phyloP scores from a whole-genome alignment of 2,113 vertebrate species.

The Catharus fuscescens region DNA sequence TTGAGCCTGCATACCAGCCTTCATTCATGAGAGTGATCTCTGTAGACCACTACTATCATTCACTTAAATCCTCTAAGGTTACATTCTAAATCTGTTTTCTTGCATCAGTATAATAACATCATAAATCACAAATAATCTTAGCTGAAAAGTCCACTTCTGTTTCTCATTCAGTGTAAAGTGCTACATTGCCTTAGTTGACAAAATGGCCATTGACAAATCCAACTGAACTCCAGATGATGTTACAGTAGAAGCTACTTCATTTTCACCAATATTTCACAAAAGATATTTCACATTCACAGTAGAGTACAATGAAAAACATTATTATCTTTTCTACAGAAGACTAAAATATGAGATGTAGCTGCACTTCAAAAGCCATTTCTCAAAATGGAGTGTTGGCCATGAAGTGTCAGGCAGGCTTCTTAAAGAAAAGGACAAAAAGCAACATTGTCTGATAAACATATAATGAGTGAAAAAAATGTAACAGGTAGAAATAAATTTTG shows the following conservation, averaged over 20 bases:
- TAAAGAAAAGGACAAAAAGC: slow-evolving; percentile 33
- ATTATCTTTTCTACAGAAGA: slow-evolving; percentile 14
- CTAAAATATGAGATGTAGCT: background rate
- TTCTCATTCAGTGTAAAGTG: slow-evolving; percentile 67
- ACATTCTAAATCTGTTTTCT: background rate
- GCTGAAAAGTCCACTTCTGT: slow-evolving; percentile 57
- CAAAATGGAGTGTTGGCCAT: slow-evolving; percentile 1
- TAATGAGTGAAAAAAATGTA: background rate
- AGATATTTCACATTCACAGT: slow-evolving; percentile 61
- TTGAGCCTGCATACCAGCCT: background rate
- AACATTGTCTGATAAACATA: slow-evolving; percentile 61
- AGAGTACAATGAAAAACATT: slow-evolving; percentile 24
- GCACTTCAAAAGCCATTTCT: background rate
- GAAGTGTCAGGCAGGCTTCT: slow-evolving; percentile 40
- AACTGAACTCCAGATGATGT: slow-evolving; percentile 18
- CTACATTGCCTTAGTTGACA: slow-evolving; percentile 49
- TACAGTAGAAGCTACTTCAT: slow-evolving; percentile 35
- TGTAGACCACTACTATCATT: background rate
- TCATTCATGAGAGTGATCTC: background rate
- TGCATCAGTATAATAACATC: background rate
- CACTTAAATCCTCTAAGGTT: background rate
- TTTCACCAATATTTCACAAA: slow-evolving; percentile 40
- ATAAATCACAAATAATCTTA: slow-evolving; percentile 30
- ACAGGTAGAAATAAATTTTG: slow-evolving; percentile 11
- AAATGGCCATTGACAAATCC: slow-evolving; percentile 21